phyloP scores from a whole-genome alignment of 2,888 invertebrate genomes.

The Dinocampus coccinellae region DNA sequence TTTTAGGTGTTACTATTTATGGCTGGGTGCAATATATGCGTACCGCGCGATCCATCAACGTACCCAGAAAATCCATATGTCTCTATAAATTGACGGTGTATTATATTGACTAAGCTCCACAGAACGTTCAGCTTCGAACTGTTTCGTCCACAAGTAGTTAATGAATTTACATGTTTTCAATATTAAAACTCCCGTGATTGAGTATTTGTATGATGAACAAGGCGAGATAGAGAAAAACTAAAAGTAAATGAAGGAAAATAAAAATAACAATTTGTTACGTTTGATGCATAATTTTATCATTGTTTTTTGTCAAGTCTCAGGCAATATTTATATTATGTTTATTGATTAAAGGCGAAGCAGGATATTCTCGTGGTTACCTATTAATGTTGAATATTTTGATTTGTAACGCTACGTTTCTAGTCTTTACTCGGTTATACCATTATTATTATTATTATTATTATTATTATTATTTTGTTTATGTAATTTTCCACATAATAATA shows the following conservation, averaged over 20 bases:
- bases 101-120: too few relatives aligned
- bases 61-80: too few relatives aligned
- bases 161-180: not conserved
- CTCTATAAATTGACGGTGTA: too few relatives aligned
- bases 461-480: too few relatives aligned
- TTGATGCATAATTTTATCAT: conserved; percentile 32
- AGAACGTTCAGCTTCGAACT: too few relatives aligned
- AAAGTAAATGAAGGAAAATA: not conserved
- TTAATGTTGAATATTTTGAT: not conserved
- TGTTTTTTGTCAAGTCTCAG: conserved; percentile 25
- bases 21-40: too few relatives aligned
- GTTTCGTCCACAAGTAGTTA: too few relatives aligned
- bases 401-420: not conserved
- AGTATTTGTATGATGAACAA: not conserved
- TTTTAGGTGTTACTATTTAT: too few relatives aligned
- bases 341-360: not conserved
- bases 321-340: conserved; percentile 16
- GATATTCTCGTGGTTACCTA: not conserved
- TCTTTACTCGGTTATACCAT: not conserved
- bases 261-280: conserved; percentile 31
- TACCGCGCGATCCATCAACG: too few relatives aligned
- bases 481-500: too few relatives aligned
- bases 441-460: not conserved
- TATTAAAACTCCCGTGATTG: not conserved
- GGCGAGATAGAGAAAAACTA: not conserved